phyloP scores from a whole-genome alignment of 2,113 vertebrate species.

The Plectropomus leopardus region DNA sequence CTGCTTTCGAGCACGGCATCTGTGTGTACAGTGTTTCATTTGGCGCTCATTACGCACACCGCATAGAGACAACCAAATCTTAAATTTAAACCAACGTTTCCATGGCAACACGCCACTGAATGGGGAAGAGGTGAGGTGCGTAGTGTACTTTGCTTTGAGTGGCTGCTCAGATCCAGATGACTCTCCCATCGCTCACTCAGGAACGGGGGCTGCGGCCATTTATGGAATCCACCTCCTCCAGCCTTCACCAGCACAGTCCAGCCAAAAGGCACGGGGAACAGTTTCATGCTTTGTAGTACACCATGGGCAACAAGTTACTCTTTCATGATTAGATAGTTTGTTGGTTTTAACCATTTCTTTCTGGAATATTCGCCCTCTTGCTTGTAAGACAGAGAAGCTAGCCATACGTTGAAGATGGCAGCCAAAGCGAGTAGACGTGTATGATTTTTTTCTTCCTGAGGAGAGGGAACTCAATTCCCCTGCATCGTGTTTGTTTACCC shows the following conservation, averaged over 20 bases:
- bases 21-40: slow-evolving; percentile 58
- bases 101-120: slow-evolving; percentile 78
- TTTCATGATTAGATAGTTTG: slow-evolving; percentile 28
- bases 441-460: slow-evolving; percentile 43
- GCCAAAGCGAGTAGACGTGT: slow-evolving; percentile 27
- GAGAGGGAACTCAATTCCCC: slow-evolving; percentile 50
- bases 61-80: slow-evolving; percentile 60
- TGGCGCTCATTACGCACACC: slow-evolving; percentile 61
- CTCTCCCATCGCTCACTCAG: slow-evolving; percentile 50
- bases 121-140: slow-evolving; percentile 60
- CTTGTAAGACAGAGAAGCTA: slow-evolving; percentile 11
- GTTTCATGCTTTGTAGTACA: slow-evolving; percentile 7
- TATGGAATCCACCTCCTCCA: slow-evolving; percentile 61
- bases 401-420: slow-evolving; percentile 30
- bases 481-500: slow-evolving; percentile 63
- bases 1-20: slow-evolving; percentile 47
- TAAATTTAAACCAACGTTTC: slow-evolving; percentile 73
- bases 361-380: not conserved
- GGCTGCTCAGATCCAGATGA: slow-evolving; percentile 66
- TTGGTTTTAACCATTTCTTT: not conserved
- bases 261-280: slow-evolving; percentile 38
- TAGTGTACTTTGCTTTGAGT: slow-evolving; percentile 74
- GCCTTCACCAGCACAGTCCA: slow-evolving; percentile 42
- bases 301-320: not conserved
- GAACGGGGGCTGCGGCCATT: slow-evolving; percentile 40